phyloP scores from a whole-genome alignment of 2,113 vertebrate species.

The Apeltes quadracus region DNA sequence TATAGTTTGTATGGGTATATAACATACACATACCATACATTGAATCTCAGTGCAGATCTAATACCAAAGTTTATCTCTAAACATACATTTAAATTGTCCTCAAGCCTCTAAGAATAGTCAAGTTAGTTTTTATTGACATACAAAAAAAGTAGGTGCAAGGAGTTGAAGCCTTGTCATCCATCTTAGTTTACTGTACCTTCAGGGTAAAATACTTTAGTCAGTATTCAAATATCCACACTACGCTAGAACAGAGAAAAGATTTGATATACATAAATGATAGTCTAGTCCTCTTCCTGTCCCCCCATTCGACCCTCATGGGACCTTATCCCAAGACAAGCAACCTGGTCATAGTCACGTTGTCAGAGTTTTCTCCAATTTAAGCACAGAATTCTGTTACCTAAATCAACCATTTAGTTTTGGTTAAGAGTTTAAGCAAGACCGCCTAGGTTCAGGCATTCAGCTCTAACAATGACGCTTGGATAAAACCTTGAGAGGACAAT shows the following conservation, averaged over 20 bases:
- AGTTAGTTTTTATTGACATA: background rate
- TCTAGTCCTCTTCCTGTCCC: conserved; percentile 36
- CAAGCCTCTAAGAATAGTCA: background rate
- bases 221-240: conserved; percentile 47
- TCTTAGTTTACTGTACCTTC: background rate
- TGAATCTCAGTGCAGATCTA: background rate
- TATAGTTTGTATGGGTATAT: background rate
- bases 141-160: no score
- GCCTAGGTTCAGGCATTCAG: background rate
- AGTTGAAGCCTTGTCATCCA: background rate
- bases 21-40: background rate
- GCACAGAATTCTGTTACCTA: background rate
- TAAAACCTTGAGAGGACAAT: background rate
- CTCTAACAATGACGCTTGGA: background rate
- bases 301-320: conserved; percentile 24
- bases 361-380: background rate
- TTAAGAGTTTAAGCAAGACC: background rate
- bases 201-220: background rate
- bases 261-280: conserved; percentile 24
- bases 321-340: background rate
- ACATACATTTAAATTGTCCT: background rate
- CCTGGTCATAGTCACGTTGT: conserved; percentile 5
- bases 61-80: background rate
- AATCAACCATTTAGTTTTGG: background rate
- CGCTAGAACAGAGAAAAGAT: conserved; percentile 32